These are phyloP conservation scores for Orthosia gothica DNA, from an alignment of 2,888 invertebrate genomes.

Conservation along the genomic window DNA sequence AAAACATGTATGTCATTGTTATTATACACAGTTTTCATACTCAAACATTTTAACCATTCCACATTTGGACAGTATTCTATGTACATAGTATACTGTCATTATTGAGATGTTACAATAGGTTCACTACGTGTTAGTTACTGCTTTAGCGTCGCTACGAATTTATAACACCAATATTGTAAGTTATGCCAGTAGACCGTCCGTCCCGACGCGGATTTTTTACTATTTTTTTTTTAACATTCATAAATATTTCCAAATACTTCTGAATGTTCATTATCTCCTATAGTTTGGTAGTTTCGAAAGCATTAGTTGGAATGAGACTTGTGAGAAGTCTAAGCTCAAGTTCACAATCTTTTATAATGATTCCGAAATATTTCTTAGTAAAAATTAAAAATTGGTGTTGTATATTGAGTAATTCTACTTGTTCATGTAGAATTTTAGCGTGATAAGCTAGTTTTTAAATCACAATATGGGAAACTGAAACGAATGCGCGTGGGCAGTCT, in stretches of 20 bases:
- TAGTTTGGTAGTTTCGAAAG: conserved; percentile 43
- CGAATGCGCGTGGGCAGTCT: conserved; percentile 7
- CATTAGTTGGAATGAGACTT: conserved; percentile 31
- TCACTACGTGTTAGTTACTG: conserved; percentile 55
- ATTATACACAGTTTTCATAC: conserved; percentile 86
- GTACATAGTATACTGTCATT: conserved; percentile 33
- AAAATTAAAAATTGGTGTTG: conserved; percentile 61
- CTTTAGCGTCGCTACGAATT: conserved; percentile 76
- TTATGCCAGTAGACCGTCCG: conserved; percentile 84
- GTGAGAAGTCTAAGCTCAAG: conserved; percentile 29
- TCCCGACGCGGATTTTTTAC: conserved; percentile 83
- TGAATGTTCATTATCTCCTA: conserved; percentile 36
- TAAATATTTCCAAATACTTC: conserved; percentile 41
- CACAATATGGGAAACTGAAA: conserved; percentile 41
- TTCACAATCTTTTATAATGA: conserved; percentile 40
- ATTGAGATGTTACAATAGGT: conserved; percentile 46
- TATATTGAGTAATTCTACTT: conserved; percentile 60
- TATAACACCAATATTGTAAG: conserved; percentile 84
- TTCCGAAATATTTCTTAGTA: conserved; percentile 43
- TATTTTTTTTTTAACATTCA: conserved; percentile 63
- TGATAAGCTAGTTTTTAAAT: conserved; percentile 47
- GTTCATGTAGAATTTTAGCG: conserved; percentile 54
- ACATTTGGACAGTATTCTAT: conserved; percentile 73
- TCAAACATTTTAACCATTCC: conserved; percentile 86
- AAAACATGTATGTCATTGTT: conserved; percentile 69